Evolutionary conservation across 2,888 invertebrate species (phyloP).

Genomic region (Matsumyia berberina): DNA sequence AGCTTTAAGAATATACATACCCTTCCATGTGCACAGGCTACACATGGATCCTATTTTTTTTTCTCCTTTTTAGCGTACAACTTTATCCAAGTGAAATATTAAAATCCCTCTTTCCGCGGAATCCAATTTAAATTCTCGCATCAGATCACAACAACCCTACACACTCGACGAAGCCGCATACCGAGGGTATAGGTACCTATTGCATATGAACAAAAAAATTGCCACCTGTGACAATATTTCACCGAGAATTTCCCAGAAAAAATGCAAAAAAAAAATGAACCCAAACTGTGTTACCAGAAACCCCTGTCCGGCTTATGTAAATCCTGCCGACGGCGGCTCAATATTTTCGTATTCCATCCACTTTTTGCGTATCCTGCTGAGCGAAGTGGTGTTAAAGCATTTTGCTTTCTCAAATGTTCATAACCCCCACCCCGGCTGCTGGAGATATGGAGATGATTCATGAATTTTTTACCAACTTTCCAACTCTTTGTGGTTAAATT

Average conservation of each 20-base stretch:
- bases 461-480: conserved; percentile 38
- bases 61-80: background rate
- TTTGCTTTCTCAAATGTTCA: background rate
- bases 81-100: conserved; percentile 52
- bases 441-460: conserved; percentile 26
- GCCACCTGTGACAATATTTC: conserved; percentile 49
- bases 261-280: background rate
- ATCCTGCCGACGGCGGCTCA: conserved; percentile 24
- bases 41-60: too few relatives aligned
- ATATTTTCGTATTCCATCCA: conserved; percentile 29
- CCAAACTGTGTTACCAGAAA: background rate
- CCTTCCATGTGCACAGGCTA: too few relatives aligned
- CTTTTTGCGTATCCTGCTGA: conserved; percentile 29
- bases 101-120: conserved; percentile 43
- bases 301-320: conserved; percentile 50
- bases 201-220: background rate
- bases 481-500: background rate
- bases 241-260: background rate
- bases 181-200: background rate
- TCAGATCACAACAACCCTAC: conserved; percentile 23
- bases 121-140: conserved; percentile 55
- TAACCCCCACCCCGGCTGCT: background rate
- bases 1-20: too few relatives aligned
- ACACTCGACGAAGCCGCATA: conserved; percentile 14
- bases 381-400: conserved; percentile 6